Evolutionary conservation across 2,888 invertebrate species (phyloP), one percentile per base, ranked within the genome.

Genomic region (Chironomus riparius): DNA sequence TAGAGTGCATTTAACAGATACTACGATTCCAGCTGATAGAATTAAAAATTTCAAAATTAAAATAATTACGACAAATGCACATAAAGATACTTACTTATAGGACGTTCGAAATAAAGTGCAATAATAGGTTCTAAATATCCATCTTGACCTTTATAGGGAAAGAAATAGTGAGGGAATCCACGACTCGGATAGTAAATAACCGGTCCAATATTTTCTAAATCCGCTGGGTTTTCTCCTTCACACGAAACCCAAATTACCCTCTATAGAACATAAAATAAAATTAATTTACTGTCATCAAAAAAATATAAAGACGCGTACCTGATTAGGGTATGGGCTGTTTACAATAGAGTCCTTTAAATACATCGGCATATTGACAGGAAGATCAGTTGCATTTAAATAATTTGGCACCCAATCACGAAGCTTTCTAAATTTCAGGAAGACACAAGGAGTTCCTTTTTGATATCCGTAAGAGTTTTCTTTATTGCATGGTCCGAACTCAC

Each of bases 401-500:
- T 70, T 13, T 22, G 70, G 70, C 10, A 56, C 10, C 48, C 21
- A 70, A 48, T 50, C 56, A 5, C 2, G 22, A 22, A 24, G 0
- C 77, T 89, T 90, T 80, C 91, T 91, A 47, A 94, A 83, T 79
- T 93, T 90, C 75, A 94, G 85, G 80, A 93, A 88, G 76, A 94
- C 86, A 81, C 94, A 94, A 0, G 94, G 94, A 78, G 85, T 86
- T 2, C 92, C 92, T 68, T 86, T 85, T 74, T 88, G 87, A 82
- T 90, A 94, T 10, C 92, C 93, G 81, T 88, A 94, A 80, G 87
- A 87, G 78, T 90, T 87, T 78, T 89, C 89, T 75, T 87, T 87
- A 15, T 87, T 89, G 82, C 92, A 93, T 0, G 87, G 88, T 13
- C n/a, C 48, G 10, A 70, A 22, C 22, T 7, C 12, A 10, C 22